Evolutionary conservation across 2,888 invertebrate species (phyloP).

Genomic region (Pegoplata infirma): DNA sequence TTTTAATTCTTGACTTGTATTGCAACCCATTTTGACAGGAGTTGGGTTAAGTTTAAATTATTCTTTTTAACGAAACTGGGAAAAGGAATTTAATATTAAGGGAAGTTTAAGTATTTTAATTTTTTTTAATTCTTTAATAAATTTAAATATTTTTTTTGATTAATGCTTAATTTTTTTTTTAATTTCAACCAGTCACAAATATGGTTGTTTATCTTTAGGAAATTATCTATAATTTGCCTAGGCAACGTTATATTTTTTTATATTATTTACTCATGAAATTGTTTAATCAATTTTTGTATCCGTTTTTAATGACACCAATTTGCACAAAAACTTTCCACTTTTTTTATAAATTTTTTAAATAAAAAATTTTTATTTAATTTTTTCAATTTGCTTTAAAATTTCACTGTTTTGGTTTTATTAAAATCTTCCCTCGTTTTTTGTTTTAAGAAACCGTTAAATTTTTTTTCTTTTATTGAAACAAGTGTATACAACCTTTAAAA

Average conservation of each 20-base stretch:
- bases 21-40: conserved; percentile 79
- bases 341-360: conserved; percentile 13
- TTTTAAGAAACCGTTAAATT: background rate
- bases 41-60: no score
- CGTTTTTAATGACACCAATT: conserved; percentile 20
- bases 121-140: background rate
- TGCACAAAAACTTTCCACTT: background rate
- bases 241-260: conserved; percentile 53
- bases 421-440: background rate
- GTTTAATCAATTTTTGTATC: conserved; percentile 59
- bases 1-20: conserved; percentile 81
- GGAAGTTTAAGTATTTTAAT: conserved; percentile 32
- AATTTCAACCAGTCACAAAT: background rate
- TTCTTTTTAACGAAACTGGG: no score
- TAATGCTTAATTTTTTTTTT: background rate
- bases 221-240: conserved; percentile 55
- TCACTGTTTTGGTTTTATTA: background rate
- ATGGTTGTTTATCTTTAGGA: conserved; percentile 43
- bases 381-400: background rate
- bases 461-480: background rate
- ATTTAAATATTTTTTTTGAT: conserved; percentile 12
- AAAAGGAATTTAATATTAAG: no score
- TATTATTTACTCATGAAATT: conserved; percentile 32
- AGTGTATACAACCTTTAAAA: background rate
- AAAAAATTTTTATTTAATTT: background rate